Evolutionary conservation across 2,113 vertebrate species (phyloP).

Genomic region (Trinectes maculatus): DNA sequence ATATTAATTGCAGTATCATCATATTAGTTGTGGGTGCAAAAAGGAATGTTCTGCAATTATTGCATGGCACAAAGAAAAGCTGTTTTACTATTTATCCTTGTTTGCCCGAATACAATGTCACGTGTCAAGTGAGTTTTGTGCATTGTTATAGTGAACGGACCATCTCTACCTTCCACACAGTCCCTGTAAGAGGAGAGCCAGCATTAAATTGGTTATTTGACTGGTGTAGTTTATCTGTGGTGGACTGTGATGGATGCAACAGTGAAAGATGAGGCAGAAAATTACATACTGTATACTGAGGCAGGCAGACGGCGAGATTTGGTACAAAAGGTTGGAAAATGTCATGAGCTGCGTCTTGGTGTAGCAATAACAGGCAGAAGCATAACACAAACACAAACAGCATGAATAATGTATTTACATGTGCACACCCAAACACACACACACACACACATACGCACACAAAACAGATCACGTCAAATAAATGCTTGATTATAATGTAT

Average conservation of each 20-base stretch:
- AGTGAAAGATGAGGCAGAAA: conserved; percentile 55
- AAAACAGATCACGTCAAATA: conserved; percentile 85
- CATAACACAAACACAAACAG: conserved; percentile 55
- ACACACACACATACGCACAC: conserved; percentile 35
- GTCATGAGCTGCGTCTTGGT: conserved; percentile 60
- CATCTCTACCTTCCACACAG: background rate
- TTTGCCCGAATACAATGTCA: conserved; percentile 26
- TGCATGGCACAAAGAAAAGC: background rate
- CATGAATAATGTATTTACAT: conserved; percentile 77
- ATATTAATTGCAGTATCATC: conserved; percentile 1
- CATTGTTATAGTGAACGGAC: conserved; percentile 24
- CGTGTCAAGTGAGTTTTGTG: conserved; percentile 28
- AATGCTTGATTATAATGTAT: conserved; percentile 98
- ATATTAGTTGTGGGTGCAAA: background rate
- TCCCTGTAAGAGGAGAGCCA: conserved; percentile 35
- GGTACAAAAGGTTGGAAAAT: conserved; percentile 70
- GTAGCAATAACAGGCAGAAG: conserved; percentile 66
- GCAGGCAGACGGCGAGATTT: conserved; percentile 45
- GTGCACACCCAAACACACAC: conserved; percentile 38
- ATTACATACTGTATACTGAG: conserved; percentile 29
- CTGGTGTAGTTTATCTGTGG: conserved; percentile 29
- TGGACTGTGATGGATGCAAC: conserved; percentile 53
- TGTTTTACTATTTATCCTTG: conserved; percentile 5
- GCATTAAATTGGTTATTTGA: conserved; percentile 54
- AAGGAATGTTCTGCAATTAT: background rate